Evolutionary conservation across 2,113 vertebrate genomes (phyloP).

Genomic region (Vimba vimba): DNA sequence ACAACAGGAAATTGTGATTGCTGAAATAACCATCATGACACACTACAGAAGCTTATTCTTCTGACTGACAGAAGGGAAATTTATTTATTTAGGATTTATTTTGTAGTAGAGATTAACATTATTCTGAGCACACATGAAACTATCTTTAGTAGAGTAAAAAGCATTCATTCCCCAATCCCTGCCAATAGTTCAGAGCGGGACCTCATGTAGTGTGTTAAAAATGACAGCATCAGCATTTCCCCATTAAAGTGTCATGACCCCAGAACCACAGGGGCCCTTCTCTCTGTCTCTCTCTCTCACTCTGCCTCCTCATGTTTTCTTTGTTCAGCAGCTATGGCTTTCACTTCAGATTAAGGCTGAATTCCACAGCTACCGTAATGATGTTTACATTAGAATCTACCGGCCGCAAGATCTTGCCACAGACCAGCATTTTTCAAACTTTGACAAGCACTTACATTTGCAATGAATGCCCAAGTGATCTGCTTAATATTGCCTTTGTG

Average conservation of each 20-base stretch:
- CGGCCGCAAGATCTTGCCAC: conserved; percentile 5
- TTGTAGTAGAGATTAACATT: neutral
- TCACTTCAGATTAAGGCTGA: conserved; percentile 25
- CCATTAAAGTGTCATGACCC: conserved; percentile 19
- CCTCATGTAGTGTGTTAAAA: conserved; percentile 13
- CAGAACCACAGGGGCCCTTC: conserved; percentile 1
- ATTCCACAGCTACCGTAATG: conserved; percentile 13
- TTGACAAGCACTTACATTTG: neutral
- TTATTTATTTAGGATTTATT: neutral
- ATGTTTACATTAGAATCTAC: conserved; percentile 41
- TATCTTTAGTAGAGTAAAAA: neutral
- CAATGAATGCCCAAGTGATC: neutral
- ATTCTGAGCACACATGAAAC: neutral
- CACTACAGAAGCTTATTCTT: neutral
- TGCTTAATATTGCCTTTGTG: neutral
- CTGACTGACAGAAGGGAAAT: neutral
- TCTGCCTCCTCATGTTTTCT: conserved; percentile 13
- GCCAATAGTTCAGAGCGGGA: neutral
- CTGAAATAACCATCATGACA: neutral
- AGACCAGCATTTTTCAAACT: neutral
- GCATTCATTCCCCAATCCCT: neutral
- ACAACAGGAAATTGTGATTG: neutral
- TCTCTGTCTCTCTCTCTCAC: neutral
- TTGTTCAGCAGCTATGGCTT: conserved; percentile 6
- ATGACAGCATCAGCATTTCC: conserved; percentile 19